A percentile compares a stretch with the other conserved stretches of the same genome.
phyloP scores from a whole-genome alignment of 2,113 vertebrate species.

The Erythrocebus patas region DNA sequence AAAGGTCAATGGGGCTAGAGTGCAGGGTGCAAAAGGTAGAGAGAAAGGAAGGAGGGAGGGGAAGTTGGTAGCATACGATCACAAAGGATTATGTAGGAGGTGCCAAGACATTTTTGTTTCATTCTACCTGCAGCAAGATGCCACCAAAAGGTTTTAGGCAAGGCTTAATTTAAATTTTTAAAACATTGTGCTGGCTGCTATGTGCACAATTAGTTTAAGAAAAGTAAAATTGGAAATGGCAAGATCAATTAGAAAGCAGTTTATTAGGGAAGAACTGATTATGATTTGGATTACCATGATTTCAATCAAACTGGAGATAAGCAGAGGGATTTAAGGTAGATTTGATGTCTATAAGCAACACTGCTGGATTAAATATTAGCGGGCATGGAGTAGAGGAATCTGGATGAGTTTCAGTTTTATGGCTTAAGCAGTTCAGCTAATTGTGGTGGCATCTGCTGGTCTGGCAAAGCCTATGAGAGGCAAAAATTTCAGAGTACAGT shows the following conservation, averaged over 20 bases:
- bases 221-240: neutral
- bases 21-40: rapidly evolving
- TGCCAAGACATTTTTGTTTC: neutral
- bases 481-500: neutral
- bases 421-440: neutral
- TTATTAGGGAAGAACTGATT: neutral
- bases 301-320: neutral
- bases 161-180: neutral
- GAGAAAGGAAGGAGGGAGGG: neutral
- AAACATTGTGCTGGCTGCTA: neutral
- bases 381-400: neutral
- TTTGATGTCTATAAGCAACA: neutral
- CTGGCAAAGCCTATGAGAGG: neutral
- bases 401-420: neutral
- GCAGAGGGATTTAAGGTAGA: neutral
- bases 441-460: neutral
- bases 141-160: neutral
- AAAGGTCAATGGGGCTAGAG: rapidly evolving
- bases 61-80: neutral
- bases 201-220: neutral
- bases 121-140: neutral
- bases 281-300: neutral
- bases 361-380: neutral
- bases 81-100: neutral
- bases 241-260: neutral